Conservation (phyloP, 2,113 vertebrate genomes). For the Nibea albiflora region DNA sequence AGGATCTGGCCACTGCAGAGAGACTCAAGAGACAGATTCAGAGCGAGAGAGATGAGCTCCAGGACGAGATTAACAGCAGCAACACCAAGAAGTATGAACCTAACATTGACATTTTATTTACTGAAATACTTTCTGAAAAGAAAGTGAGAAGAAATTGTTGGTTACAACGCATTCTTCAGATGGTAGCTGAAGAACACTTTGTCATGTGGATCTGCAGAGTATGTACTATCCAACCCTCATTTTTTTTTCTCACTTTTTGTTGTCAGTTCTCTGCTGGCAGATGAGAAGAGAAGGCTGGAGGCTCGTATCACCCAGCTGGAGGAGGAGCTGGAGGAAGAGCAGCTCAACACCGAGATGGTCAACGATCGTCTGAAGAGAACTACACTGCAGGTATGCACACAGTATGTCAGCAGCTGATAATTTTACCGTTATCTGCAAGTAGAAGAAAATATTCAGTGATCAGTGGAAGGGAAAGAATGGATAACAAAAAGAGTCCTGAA, state of each 20-base stretch:
- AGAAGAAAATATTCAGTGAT: background rate
- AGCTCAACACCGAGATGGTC: constrained; percentile 90
- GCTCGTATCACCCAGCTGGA: constrained; percentile 93
- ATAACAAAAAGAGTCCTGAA: background rate
- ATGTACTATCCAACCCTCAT: background rate
- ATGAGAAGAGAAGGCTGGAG: constrained; percentile 95
- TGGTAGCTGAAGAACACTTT: background rate
- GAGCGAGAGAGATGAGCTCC: constrained; percentile 94
- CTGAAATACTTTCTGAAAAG: no score
- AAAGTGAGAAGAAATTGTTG: no score
- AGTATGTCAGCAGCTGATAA: background rate
- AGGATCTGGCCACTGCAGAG: constrained; percentile 94
- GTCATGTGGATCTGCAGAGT: background rate
- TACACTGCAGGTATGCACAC: constrained; percentile 75
- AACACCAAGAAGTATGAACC: constrained; percentile 90
- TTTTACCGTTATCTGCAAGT: background rate
- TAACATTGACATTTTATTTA: background rate
- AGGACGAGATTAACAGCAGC: constrained; percentile 92
- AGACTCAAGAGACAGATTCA: constrained; percentile 92
- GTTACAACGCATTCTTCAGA: background rate
- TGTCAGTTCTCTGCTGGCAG: constrained; percentile 71
- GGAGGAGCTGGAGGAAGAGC: constrained; percentile 96
- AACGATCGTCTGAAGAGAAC: constrained; percentile 87
- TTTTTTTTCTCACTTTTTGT: constrained; percentile 6
- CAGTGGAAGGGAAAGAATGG: no score